phyloP scores from a whole-genome alignment of 2,113 vertebrate genomes.

The Choloepus hoffmanni region DNA sequence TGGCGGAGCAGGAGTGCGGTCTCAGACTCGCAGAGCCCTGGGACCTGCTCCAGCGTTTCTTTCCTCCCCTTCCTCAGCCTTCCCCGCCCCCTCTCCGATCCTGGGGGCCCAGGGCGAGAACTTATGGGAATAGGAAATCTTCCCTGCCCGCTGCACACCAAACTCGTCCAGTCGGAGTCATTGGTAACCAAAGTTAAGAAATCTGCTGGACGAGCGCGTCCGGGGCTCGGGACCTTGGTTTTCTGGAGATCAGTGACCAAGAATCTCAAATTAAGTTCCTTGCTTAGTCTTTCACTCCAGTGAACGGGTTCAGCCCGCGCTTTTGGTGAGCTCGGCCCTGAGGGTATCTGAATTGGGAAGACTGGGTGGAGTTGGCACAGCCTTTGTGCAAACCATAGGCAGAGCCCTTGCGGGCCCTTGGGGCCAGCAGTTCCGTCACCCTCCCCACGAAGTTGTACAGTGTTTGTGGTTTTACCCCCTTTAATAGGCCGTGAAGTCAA shows the following conservation, averaged over 20 bases:
- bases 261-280: neutral
- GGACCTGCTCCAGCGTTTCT: neutral
- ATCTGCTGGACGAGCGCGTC: neutral
- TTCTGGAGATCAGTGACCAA: neutral
- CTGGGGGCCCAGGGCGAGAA: neutral
- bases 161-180: neutral
- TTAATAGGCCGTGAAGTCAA: constrained; percentile 70
- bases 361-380: no score
- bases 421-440: neutral
- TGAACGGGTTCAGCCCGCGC: neutral
- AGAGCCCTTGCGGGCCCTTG: neutral
- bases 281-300: neutral
- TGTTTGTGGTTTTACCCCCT: neutral
- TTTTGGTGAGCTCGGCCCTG: neutral
- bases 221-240: neutral
- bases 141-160: neutral
- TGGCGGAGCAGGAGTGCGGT: neutral
- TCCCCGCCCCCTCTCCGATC: neutral
- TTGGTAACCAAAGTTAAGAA: neutral
- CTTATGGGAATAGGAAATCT: neutral
- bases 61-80: neutral
- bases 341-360: neutral
- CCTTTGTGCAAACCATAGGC: neutral
- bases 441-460: neutral
- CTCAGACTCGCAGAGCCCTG: accelerated